phyloP scores from a whole-genome alignment of 2,888 invertebrate species.

The Polyommatus iphigenia region DNA sequence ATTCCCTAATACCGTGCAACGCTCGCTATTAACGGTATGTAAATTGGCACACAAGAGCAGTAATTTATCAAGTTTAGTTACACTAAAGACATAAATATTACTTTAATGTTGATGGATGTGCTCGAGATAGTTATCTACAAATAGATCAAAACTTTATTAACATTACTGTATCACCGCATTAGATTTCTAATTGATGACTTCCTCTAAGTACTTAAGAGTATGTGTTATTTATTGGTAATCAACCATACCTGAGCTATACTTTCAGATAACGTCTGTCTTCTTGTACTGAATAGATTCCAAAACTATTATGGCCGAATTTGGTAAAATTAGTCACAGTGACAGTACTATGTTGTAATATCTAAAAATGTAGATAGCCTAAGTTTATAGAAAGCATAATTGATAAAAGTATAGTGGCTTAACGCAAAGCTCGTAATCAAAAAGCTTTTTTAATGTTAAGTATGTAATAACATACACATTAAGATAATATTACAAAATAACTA shows the following conservation, averaged over 20 bases:
- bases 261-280: no score
- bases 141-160: constrained; percentile 12
- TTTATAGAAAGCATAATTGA: not conserved
- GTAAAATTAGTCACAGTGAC: no score
- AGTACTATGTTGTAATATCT: no score
- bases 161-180: constrained; percentile 4
- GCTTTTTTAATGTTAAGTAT: not conserved
- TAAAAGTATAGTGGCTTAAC: not conserved
- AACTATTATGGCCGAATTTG: not conserved
- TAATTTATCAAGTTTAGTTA: constrained; percentile 28
- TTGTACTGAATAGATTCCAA: not conserved
- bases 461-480: constrained; percentile 15
- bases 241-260: not conserved
- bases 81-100: constrained; percentile 23
- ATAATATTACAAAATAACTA: constrained; percentile 19
- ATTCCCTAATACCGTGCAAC: not conserved
- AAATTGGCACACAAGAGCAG: not conserved
- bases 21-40: not conserved
- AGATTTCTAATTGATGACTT: constrained; percentile 16
- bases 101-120: constrained; percentile 24
- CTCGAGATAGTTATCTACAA: constrained; percentile 14
- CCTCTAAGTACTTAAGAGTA: not conserved
- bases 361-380: no score
- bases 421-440: not conserved
- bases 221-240: not conserved